Base-by-base conservation (phyloP, 2,113 vertebrate genomes). In the Muscicapa adusta region DNA sequence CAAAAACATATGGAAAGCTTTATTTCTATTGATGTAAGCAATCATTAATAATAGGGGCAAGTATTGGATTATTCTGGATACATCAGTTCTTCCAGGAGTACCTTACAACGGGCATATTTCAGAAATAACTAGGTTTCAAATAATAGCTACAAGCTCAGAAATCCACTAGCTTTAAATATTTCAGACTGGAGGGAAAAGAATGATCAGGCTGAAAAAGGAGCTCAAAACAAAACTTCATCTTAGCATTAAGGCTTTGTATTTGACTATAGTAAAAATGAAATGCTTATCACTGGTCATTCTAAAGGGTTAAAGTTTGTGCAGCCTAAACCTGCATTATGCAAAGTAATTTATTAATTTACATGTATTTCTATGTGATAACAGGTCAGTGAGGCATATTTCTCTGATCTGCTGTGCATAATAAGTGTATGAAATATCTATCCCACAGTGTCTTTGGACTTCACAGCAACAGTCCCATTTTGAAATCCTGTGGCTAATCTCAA, bases 401-500 rank as follows among this genome's bases (percentile, higher is more conserved):
- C 81, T 96, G 92, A 94, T 95, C 71, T 94, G 29, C 56, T 28
- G 38, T 62, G 54, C 70, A 61, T 70, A 88, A 91, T 65, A 62
- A 89, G 58, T 65, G 31, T 73, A 63, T 91, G 42, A 60, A 87
- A 48, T 62, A 56, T 53, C 31, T 47, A 72, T 85, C 78, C 58
- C 28, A 65, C 42, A 15, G 58, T 34, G 56, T 43, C 48, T 94
- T 91, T 93, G 65, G 84, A 74, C 67, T 97, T 81, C 74, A 53
- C 38, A 94, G 71, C 48, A 57, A 25, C 57, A 83, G 75, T 33
- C 68, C 88, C 71, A 47, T 96, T 96, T 92, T 95, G 91, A 97
- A 97, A 96, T 96, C 95, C 91, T 88, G 57, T 83, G 92, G 61
- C 78, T 96, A 97, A 97, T 97, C 91, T 96, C 70, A 93, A 95